Evolutionary conservation across 2,888 invertebrate genomes (phyloP).

Genomic region (Cenopis cana): DNA sequence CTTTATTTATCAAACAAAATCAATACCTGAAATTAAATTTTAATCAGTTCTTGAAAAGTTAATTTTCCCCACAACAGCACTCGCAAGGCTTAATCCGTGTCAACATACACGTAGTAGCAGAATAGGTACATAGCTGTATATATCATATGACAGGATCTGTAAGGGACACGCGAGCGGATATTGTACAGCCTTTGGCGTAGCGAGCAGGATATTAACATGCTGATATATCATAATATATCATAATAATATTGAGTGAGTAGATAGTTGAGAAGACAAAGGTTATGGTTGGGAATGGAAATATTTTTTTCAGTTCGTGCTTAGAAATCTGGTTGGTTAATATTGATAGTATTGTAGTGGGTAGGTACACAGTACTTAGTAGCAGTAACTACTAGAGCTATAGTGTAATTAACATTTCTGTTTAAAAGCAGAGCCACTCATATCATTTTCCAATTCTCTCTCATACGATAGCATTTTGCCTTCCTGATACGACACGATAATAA

Average conservation of each 20-base stretch:
- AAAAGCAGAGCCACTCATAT: no score
- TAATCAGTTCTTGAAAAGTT: conserved; percentile 28
- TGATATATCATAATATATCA: conserved; percentile 50
- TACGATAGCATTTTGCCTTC: no score
- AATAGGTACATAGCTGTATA: neutral
- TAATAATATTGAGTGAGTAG: conserved; percentile 11
- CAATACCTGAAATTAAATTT: conserved; percentile 40
- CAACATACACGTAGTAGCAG: conserved; percentile 9
- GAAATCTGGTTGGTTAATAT: no score
- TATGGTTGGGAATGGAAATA: neutral
- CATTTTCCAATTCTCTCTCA: no score
- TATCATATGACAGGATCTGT: conserved; percentile 48
- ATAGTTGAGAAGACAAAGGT: conserved; percentile 8
- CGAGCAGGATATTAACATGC: conserved; percentile 62
- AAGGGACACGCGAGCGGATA: conserved; percentile 61
- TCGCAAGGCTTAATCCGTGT: conserved; percentile 19
- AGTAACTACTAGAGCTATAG: no score
- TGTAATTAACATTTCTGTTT: no score
- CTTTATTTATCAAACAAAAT: conserved; percentile 48
- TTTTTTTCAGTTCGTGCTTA: neutral
- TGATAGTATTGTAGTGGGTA: no score
- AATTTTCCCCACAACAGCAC: conserved; percentile 25
- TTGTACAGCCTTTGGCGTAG: conserved; percentile 63
- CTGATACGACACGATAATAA: no score
- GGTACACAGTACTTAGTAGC: no score